phyloP scores from a whole-genome alignment of 1,140 invertebrate genomes.

The Drosophila triauraria region DNA sequence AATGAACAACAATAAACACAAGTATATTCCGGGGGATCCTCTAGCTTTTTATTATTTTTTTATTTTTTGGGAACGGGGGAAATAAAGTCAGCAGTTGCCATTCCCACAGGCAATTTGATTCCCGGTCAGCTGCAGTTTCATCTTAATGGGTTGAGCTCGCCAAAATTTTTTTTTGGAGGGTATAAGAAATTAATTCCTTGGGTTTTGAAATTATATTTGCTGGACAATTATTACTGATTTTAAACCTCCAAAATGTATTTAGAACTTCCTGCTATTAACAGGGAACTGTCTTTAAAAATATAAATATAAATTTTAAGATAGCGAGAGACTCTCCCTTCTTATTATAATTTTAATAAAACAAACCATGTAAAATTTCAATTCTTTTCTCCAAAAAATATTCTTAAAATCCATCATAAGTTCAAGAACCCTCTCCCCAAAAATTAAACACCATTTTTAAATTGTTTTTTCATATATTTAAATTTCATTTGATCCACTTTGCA shows the following conservation, averaged over 20 bases:
- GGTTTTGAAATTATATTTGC: neutral
- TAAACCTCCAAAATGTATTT: neutral
- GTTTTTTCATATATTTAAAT: conserved; percentile 52
- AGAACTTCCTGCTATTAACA: neutral
- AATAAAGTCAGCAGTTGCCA: conserved; percentile 23
- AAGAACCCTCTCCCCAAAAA: neutral
- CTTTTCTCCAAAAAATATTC: no score
- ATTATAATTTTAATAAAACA: no score
- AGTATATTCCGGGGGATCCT: conserved; percentile 34
- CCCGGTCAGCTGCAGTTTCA: conserved; percentile 20
- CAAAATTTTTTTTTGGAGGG: neutral
- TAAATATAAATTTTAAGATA: neutral
- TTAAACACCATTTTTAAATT: conserved; percentile 19
- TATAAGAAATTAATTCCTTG: no score
- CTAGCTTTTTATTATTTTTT: neutral
- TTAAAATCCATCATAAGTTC: no score
- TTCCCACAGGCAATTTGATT: conserved; percentile 37
- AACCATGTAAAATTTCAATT: no score
- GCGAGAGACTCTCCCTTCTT: no score
- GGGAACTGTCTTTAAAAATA: neutral
- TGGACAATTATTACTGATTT: neutral
- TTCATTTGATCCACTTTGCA: conserved; percentile 44
- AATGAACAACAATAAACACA: conserved; percentile 45
- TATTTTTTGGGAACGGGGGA: neutral
- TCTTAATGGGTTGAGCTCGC: conserved; percentile 14